Evolutionary conservation across 2,888 invertebrate genomes (phyloP), one percentile per base, ranked within the genome.

Genomic region (Acronicta leporina): DNA sequence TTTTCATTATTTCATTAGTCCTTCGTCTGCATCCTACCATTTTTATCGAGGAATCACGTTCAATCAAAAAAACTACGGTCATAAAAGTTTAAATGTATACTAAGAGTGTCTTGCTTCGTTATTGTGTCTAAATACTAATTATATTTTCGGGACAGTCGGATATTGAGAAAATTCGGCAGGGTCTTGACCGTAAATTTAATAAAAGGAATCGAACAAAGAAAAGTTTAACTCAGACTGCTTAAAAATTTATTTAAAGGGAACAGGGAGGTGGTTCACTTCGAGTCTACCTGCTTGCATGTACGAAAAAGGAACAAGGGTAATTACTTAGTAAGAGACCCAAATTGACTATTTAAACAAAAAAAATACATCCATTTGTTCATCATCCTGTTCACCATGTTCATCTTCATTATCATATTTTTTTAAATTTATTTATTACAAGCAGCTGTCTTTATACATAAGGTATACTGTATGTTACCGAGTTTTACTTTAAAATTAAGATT

Each of bases 401-500:
- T 11, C 4, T 47, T 42, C 30, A 49, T 40, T 16, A 5, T 11
- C 4, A 30, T 30, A 10, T 9, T 1, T 7, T 30, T 10, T 30
- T 2, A 30, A 30, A 30, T 9, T 10, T 40, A 55, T 47, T 44
- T 41, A 42, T 45, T 59, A 54, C 35, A 47, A 46, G 60, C 38
- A 45, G 43, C 16, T n/a, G 40, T 44, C 45, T 30, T 55, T 27
- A 1, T 27, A 27, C 7, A 7, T 27, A 27, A 27, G 5, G 27
- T 27, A 7, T 27, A 5, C 10, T 33, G 7, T 33, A 11, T 35
- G 2, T 54, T 65, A 56, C 65, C 16, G 63, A 73, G 35, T 55
- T 63, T 69, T 70, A 69, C 74, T 80, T 73, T 79, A 83, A 73
- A 78, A 83, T 82, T 82, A 79, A 84, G 71, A 83, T 79, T 79